phyloP scores from a whole-genome alignment of 1,140 invertebrate species.

The Sipha flava region DNA sequence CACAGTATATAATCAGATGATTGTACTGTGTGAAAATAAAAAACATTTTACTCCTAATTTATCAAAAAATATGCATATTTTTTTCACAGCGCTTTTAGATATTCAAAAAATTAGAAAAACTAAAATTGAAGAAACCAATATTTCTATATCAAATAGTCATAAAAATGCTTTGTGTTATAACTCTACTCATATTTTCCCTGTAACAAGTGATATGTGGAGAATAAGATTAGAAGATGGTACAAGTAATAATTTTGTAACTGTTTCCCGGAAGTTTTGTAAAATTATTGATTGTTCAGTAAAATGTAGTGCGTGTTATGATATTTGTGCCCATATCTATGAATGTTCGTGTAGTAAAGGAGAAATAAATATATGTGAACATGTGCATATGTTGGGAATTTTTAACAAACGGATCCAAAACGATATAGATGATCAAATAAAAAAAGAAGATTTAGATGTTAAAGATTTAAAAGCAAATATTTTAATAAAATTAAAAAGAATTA shows the following conservation, averaged over 20 bases:
- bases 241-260: neutral
- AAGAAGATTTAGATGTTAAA: neutral
- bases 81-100: slow-evolving; percentile 20
- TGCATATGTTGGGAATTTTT: slow-evolving; percentile 27
- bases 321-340: slow-evolving; percentile 23
- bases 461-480: slow-evolving; percentile 7
- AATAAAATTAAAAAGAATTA: neutral
- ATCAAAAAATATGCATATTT: slow-evolving; percentile 23
- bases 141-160: neutral
- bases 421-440: neutral
- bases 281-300: neutral
- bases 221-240: slow-evolving; percentile 16
- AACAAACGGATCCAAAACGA: neutral
- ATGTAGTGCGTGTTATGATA: slow-evolving; percentile 6
- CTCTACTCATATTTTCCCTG: slow-evolving; percentile 12
- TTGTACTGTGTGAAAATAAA: slow-evolving; percentile 17
- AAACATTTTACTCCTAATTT: slow-evolving; percentile 20
- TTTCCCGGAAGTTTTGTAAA: slow-evolving; percentile 17
- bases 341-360: slow-evolving; percentile 8
- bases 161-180: slow-evolving; percentile 13
- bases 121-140: slow-evolving; percentile 18
- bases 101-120: slow-evolving; percentile 12
- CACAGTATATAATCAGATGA: slow-evolving; percentile 9
- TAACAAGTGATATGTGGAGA: neutral
- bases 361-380: slow-evolving; percentile 16